Evolutionary conservation across 2,888 invertebrate genomes (phyloP).

Genomic region (Chymomyza procnemis): DNA sequence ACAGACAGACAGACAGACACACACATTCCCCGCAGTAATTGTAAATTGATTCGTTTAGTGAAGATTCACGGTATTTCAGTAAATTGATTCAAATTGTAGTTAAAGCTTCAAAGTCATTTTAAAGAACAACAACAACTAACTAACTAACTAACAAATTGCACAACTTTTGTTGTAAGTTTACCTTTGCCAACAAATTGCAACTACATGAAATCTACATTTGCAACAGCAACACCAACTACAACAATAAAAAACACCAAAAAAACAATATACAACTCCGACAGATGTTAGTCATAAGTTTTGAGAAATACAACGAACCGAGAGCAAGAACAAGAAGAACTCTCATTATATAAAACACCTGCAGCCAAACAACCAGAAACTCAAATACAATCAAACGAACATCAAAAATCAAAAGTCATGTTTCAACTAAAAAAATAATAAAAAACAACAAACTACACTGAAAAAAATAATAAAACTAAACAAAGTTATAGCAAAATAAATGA

Average conservation of each 20-base stretch:
- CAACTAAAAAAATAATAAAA: slow-evolving; percentile 38
- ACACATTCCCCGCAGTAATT: background rate
- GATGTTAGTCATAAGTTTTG: background rate
- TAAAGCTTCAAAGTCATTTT: background rate
- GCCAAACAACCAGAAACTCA: slow-evolving; percentile 40
- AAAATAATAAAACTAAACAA: slow-evolving; percentile 10
- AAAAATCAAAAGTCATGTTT: slow-evolving; percentile 55
- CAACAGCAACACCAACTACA: slow-evolving; percentile 15
- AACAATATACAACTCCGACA: slow-evolving; percentile 1
- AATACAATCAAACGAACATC: slow-evolving; percentile 64
- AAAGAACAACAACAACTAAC: background rate
- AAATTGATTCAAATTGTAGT: background rate
- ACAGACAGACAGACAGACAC: background rate
- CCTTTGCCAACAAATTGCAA: slow-evolving; percentile 48
- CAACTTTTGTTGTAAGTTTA: slow-evolving; percentile 29
- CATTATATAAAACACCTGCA: slow-evolving; percentile 36
- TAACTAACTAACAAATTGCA: background rate
- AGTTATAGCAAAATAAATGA: background rate
- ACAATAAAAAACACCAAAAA: slow-evolving; percentile 9
- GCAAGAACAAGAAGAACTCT: slow-evolving; percentile 29
- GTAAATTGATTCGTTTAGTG: background rate
- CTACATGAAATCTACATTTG: slow-evolving; percentile 54
- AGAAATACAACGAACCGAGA: too few relatives aligned
- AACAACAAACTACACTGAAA: slow-evolving; percentile 20
- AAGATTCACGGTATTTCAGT: background rate